Conservation (phyloP, 2,113 vertebrate genomes). For the Cyprinodon brontotheroides region DNA sequence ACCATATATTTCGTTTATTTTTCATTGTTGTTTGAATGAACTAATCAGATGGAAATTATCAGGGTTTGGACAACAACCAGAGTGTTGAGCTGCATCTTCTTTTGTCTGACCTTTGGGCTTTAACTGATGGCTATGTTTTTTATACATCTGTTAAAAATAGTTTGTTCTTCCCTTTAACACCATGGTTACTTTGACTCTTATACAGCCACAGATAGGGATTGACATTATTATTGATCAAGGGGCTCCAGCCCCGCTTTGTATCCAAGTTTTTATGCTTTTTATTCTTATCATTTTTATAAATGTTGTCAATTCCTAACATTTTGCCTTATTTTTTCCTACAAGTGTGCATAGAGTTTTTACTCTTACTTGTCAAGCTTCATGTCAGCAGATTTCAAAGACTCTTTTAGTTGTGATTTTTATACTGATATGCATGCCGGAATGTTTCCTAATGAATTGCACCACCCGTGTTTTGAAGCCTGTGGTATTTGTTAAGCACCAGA, state of each 20-base stretch:
- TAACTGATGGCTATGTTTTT: too few relatives aligned
- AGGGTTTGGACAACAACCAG: too few relatives aligned
- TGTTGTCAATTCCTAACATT: background rate
- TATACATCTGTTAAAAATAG: too few relatives aligned
- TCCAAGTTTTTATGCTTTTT: background rate
- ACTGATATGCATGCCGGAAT: background rate
- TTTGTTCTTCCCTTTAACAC: too few relatives aligned
- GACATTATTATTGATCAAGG: background rate
- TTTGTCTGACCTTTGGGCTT: too few relatives aligned
- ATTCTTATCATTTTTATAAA: conserved; percentile 4
- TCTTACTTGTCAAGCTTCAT: background rate
- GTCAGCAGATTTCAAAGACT: background rate
- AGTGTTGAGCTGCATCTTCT: too few relatives aligned
- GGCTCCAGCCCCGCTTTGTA: background rate
- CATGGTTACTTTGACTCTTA: too few relatives aligned
- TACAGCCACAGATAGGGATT: too few relatives aligned
- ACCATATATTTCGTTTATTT: too few relatives aligned
- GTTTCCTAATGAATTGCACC: background rate
- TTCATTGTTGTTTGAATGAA: too few relatives aligned
- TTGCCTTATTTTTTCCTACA: background rate
- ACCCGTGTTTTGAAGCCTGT: background rate
- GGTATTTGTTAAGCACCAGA: background rate
- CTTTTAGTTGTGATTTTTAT: background rate
- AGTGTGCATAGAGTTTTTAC: background rate
- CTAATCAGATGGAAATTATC: too few relatives aligned